Conservation (phyloP, 2,888 invertebrate species). For the Metalampra italica region DNA sequence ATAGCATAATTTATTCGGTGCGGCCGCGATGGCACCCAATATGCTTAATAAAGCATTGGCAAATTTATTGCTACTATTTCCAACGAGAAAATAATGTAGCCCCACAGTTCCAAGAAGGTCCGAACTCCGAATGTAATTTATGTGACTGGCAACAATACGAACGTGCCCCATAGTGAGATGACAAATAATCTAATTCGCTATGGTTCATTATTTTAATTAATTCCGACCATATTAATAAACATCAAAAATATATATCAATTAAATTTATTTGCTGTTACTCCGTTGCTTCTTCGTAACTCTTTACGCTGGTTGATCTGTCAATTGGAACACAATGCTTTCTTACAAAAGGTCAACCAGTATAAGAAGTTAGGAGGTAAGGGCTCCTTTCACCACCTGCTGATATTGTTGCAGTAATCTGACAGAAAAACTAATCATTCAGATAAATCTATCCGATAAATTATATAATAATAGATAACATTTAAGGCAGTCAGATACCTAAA, state of each 20-base stretch:
- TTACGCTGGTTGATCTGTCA: no score
- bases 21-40: constrained; percentile 18
- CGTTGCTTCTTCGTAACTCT: no score
- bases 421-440: no score
- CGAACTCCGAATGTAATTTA: constrained; percentile 43
- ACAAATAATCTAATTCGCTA: constrained; percentile 70
- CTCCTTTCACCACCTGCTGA: no score
- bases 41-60: constrained; percentile 30
- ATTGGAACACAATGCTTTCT: no score
- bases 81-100: constrained; percentile 26
- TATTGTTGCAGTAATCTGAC: no score
- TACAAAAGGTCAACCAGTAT: no score
- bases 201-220: constrained; percentile 66
- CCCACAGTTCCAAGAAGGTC: constrained; percentile 56
- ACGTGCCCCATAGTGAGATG: constrained; percentile 43
- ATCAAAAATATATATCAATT: background rate
- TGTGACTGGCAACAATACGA: constrained; percentile 41
- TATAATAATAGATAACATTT: no score
- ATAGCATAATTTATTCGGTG: constrained; percentile 28
- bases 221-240: constrained; percentile 31
- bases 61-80: constrained; percentile 40
- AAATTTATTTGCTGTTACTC: background rate
- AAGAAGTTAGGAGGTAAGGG: no score
- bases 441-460: no score
- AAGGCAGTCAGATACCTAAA: no score